Percentiles rank a stretch among this genome's conserved stretches.
phyloP scores from a whole-genome alignment of 2,888 invertebrate genomes.

The Allygus modestus region DNA sequence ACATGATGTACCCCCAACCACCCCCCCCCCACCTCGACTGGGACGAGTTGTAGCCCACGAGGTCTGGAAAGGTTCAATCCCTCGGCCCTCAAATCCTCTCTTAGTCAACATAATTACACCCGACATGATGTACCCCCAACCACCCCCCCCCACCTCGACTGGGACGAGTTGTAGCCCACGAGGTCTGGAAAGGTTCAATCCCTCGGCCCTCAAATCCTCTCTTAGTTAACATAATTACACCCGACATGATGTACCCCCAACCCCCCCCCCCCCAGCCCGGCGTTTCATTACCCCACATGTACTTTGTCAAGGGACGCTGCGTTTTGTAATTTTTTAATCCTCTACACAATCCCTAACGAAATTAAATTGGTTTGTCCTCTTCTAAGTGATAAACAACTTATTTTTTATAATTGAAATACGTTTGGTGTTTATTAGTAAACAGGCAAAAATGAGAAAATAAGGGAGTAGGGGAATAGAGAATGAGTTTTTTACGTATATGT shows the following conservation, averaged over 20 bases:
- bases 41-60: too few relatives aligned
- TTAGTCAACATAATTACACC: background rate
- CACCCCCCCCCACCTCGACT: background rate
- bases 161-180: too few relatives aligned
- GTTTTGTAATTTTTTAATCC: background rate
- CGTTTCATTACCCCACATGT: background rate
- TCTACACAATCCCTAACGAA: background rate
- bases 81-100: background rate
- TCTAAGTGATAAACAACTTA: too few relatives aligned
- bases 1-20: too few relatives aligned
- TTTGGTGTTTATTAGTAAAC: too few relatives aligned
- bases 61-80: background rate
- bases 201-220: background rate
- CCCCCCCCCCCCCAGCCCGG: background rate
- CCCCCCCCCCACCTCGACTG: too few relatives aligned
- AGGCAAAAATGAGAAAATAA: too few relatives aligned
- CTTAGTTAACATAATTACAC: slow-evolving; percentile 9
- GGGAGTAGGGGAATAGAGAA: too few relatives aligned
- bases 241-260: background rate
- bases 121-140: background rate
- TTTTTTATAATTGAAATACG: too few relatives aligned
- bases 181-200: background rate
- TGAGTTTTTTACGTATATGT: too few relatives aligned
- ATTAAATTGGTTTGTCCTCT: too few relatives aligned
- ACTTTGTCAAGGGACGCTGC: background rate